A percentile compares a stretch with the other conserved stretches of the same genome.
Conservation (phyloP, 2,888 invertebrate species). For the Rhorus exstirpatorius region DNA sequence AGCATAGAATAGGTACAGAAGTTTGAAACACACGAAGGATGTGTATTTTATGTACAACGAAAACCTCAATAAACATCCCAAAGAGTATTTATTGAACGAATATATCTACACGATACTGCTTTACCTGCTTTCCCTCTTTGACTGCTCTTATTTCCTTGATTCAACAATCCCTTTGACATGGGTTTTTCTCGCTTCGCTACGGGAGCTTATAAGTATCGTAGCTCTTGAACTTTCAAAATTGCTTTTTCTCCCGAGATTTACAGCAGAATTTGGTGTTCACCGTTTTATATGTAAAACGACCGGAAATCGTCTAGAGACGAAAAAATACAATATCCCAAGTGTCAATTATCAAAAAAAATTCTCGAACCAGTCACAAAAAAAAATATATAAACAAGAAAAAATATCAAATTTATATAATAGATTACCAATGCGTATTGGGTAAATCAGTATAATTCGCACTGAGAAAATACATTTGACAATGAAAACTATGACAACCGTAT, state of each 20-base stretch:
- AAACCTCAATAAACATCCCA: too few species aligned
- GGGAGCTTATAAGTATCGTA: conserved; percentile 17
- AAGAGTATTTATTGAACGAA: too few species aligned
- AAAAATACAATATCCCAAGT: background rate
- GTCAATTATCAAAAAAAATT: too few species aligned
- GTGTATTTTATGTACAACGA: too few species aligned
- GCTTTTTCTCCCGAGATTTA: conserved; percentile 50
- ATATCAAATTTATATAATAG: too few species aligned
- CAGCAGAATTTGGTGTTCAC: background rate
- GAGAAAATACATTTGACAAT: conserved; percentile 17
- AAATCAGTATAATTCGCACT: too few species aligned
- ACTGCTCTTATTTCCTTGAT: background rate
- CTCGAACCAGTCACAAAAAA: too few species aligned
- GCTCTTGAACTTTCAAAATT: conserved; percentile 63
- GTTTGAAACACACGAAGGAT: background rate
- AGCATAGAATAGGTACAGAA: background rate
- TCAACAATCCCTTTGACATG: conserved; percentile 31
- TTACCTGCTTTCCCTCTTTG: conserved; percentile 2
- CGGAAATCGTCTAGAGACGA: background rate
- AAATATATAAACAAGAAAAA: too few species aligned
- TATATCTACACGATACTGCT: conserved; percentile 1
- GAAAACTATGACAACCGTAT: background rate
- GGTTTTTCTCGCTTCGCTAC: conserved; percentile 27
- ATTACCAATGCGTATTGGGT: too few species aligned
- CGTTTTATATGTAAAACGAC: background rate